Base-by-base conservation (phyloP, 2,888 invertebrate genomes). In the Oasisia sp. region DNA sequence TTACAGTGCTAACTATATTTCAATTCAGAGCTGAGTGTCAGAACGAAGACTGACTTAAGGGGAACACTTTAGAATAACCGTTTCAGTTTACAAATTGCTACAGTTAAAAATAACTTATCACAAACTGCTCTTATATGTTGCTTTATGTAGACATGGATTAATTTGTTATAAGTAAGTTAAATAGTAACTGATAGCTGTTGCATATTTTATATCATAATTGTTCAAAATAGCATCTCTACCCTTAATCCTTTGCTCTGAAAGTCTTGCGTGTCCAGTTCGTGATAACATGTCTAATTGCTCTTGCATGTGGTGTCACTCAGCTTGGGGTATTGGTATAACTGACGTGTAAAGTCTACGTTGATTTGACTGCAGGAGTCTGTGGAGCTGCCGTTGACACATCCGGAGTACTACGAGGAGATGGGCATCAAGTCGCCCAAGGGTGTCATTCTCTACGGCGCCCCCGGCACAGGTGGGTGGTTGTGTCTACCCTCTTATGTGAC, bases 401-500 rank as follows among this genome's bases (percentile, higher is more conserved):
- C 99, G 0, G 99, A 99, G 96, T 99, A 99, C 97, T 99, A 99
- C 96, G 99, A 99, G 96, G 99, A 99, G 97, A 99, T 99, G 99
- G 99, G 99, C 91, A 99, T 99, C 95, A 99, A 99, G 96, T 99
- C 99, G 27, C 99, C 99, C 0, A 99, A 99, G 96, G 99, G 99
- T 94, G 99, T 99, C 0, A 99, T 99, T 95, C 97, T 99, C 89
- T 99, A 99, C 96, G 99, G 99, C 0, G 98, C 98, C 32, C 99
- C 99, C 0, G 99, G 99, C 91, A 99, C 99, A 32, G 99, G 99
- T 91, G 14, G 27, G 74, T 74, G 27, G 74, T 74, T 14, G 27
- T 74, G 27, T 38, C 38, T 38, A 38, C 38, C 38, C 38, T 38
- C 38, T 38, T 38, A 38, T 38, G 38, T 38, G 38, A 50, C 9